Evolutionary conservation across 2,113 vertebrate genomes (phyloP), one percentile per base, ranked within the genome.

Genomic region (Sialia sialis): DNA sequence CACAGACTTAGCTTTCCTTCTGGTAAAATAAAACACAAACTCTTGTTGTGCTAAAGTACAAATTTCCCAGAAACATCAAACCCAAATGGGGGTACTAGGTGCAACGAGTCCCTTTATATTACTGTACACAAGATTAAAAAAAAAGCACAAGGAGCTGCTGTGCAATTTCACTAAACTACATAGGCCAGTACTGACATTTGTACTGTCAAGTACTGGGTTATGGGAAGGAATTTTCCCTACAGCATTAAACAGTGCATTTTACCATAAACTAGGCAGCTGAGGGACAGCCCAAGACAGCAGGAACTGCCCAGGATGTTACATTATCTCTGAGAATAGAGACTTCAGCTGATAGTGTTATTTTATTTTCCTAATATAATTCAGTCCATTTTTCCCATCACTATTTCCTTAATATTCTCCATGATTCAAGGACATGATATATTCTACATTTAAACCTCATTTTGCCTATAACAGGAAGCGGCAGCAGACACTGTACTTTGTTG

Each of bases 301-400:
- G 60, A 94, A 41, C 70, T 94, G 38, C 49, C 41, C 54, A 76
- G 66, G 66, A 89, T 46, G 78, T 83, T 72, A 79, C 32, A 38
- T 83, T 79, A 69, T 41, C 62, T 89, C 82, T 85, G 44, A 32
- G 87, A 82, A 87, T 12, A 87, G 21, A 68, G 60, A 83, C 62
- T 73, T 89, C 49, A 67, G 22, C 44, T 85, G 70, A 80, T 51
- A 88, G 32, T 23, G 32, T 68, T 82, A 82, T 77, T 96, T 91
- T 95, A 78, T 91, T 94, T 87, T 83, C 38, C 34, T 86, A 84
- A 90, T 83, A 79, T 36, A 91, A 94, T 93, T 78, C 39, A 55
- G 52, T 36, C 30, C 32, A 75, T 84, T 94, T 93, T 91, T 25
- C 36, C 62, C 58, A 34, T 87, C 1, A 89, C 64, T 84, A 93